Percentiles rank a stretch among this genome's conserved stretches.
phyloP scores from a whole-genome alignment of 2,888 invertebrate genomes.

The Molorchus minor region DNA sequence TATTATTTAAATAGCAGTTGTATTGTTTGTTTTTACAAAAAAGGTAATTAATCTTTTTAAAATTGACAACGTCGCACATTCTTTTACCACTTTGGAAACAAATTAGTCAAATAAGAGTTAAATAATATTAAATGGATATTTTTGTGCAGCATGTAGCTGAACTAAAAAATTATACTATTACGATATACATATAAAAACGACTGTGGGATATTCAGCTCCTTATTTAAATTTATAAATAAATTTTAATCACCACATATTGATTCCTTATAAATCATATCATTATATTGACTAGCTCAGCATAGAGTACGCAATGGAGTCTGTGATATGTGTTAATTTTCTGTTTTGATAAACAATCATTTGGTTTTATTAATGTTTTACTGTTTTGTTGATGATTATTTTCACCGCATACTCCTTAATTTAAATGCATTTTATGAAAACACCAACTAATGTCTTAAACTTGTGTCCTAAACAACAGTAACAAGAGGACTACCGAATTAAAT shows the following conservation, averaged over 20 bases:
- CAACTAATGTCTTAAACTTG: background rate
- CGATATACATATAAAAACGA: background rate
- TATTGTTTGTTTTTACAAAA: too few relatives aligned
- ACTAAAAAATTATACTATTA: background rate
- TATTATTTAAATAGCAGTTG: too few relatives aligned
- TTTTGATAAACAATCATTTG: constrained; percentile 39
- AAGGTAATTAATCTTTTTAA: too few relatives aligned
- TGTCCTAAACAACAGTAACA: background rate
- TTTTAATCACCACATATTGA: constrained; percentile 5
- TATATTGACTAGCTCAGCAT: constrained; percentile 19
- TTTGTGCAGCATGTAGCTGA: background rate
- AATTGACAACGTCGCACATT: constrained; percentile 35
- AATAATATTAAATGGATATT: background rate
- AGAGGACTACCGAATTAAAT: constrained; percentile 50
- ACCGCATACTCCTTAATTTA: background rate
- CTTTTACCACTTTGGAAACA: constrained; percentile 16
- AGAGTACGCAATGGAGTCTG: constrained; percentile 40
- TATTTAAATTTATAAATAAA: constrained; percentile 1
- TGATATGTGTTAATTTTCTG: constrained; percentile 36
- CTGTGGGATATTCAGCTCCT: background rate
- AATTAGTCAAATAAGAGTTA: constrained; percentile 23
- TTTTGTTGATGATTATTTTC: constrained; percentile 5
- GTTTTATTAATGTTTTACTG: constrained; percentile 12
- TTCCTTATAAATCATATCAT: constrained; percentile 3
- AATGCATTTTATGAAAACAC: background rate